Base-by-base conservation (phyloP, 1,140 invertebrate genomes). In the Episyrphus balteatus region DNA sequence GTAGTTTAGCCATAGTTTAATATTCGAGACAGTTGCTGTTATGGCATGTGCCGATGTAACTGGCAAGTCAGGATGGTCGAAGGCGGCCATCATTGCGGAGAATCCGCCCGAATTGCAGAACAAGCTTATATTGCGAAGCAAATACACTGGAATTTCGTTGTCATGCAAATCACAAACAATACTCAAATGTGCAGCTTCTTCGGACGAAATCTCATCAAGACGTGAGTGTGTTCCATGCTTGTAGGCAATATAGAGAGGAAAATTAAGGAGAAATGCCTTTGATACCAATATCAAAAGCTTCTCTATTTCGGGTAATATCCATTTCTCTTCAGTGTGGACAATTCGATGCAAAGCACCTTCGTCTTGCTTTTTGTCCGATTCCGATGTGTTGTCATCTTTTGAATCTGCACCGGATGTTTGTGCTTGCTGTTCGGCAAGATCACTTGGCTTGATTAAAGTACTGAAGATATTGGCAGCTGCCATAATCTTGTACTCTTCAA, bases 1-100 rank as follows among this genome's bases (percentile, higher is more conserved):
- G 57, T 88, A 90, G 71, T 93, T 93, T 54, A 95, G 78, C 91
- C 91, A 95, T n/a, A 92, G 70, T 62, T 93, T 90, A 36, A 95
- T 80, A 76, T 93, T 92, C 49, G 89, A 88, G 51, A 92, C 84
- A 59, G 92, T 81, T 54, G 84, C 84, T 54, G 93, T 88, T 64
- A 95, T 86, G 26, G 88, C 84, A 75, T 94, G 89, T 17, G 89
- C 89, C 61, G 92, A 83, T 21, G 83, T 83, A 47, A 92, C 77
- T 5, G 90, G 86, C 51, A 95, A 72, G 53, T 83, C 80, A 10
- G 87, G 82, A 54, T 80, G 78, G 54, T 88, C 85, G 71, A 94
- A 92, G 66, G 86, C 88, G 48, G 80, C 71, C 31, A 83, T 83
- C 78, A 94, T 86, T 19, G 87, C 81, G 62, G 84, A 81, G 46